phyloP scores from a whole-genome alignment of 2,888 invertebrate genomes.

The Philopedon plagiatum region DNA sequence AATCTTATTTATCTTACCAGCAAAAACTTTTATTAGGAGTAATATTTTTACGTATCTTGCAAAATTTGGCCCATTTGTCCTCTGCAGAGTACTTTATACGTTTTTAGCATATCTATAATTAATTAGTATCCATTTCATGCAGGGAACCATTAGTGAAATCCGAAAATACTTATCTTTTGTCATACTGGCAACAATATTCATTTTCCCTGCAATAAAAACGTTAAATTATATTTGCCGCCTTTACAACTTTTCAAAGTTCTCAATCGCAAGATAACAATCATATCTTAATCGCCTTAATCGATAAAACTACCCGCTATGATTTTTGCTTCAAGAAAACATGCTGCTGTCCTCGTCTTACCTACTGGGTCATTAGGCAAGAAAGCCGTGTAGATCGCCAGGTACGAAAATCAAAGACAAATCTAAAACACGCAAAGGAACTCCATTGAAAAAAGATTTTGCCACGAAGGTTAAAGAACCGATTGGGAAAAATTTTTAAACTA shows the following conservation, averaged over 20 bases:
- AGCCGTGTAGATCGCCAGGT: conserved; percentile 18
- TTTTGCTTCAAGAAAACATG: conserved; percentile 16
- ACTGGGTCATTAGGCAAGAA: conserved; percentile 19
- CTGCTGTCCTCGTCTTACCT: not conserved
- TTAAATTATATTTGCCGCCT: conserved; percentile 19
- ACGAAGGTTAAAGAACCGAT: not conserved
- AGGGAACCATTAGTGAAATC: too few relatives aligned
- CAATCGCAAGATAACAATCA: conserved; percentile 31
- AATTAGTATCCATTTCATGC: too few relatives aligned
- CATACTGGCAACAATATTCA: not conserved
- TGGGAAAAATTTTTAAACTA: not conserved
- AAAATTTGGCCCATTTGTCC: too few relatives aligned
- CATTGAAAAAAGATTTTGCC: not conserved
- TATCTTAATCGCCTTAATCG: conserved; percentile 23
- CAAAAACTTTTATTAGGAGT: too few relatives aligned
- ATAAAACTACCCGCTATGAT: conserved; percentile 24
- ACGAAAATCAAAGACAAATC: conserved; percentile 20
- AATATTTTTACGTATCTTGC: too few relatives aligned
- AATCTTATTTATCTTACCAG: too few relatives aligned
- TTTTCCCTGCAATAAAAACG: not conserved
- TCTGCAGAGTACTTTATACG: too few relatives aligned
- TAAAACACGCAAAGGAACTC: conserved; percentile 12
- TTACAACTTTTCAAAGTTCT: conserved; percentile 23
- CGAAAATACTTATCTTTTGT: not conserved
- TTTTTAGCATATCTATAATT: too few relatives aligned